Base-by-base conservation (phyloP, 2,797 vertebrate genomes). In the Cynodonichthys magdalenae region DNA sequence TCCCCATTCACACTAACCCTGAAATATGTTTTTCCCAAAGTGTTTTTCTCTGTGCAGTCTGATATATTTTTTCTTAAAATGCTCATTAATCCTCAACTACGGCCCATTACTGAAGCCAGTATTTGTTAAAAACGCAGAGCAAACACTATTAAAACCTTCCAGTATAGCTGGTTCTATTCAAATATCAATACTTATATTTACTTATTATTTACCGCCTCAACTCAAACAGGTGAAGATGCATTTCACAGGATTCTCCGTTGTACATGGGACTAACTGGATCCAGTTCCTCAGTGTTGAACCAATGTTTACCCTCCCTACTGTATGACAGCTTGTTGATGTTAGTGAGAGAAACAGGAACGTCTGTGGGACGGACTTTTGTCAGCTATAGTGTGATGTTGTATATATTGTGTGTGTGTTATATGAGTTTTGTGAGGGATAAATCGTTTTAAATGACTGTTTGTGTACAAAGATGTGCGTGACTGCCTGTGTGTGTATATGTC, bases 221-320 rank as follows among this genome's bases (percentile, higher is more conserved):
- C 15, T 53, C 55, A 70, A 36, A 63, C 54, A 62, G 59, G 59
- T 44, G 20, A 59, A 57, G 69, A 77, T 57, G 63, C 70, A 80
- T 88, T 91, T 90, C 88, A 87, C 66, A 79, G 88, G 85, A 89
- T 90, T 88, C 87, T 87, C 59, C 61, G 68, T 72, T 66, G 47
- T 80, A 71, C 79, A 78, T 85, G 83, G 87, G 77, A 83, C 24
- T 55, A 67, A 78, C 76, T 79, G 69, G 79, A 78, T 71, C 56
- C 59, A 71, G 80, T 59, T 75, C 54, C 65, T 82, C 56, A 3
- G 75, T 89, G 76, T 82, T 80, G 67, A 79, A 69, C 69, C 59
- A 47, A 55, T 71, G 63, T 81, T 79, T 71, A 29, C 48, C 75
- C 63, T 79, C 52, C 36, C n/a, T 75, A 66, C 60, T 59, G 69